Base-by-base conservation (phyloP, 2,888 invertebrate species). In the Villa cingulata region DNA sequence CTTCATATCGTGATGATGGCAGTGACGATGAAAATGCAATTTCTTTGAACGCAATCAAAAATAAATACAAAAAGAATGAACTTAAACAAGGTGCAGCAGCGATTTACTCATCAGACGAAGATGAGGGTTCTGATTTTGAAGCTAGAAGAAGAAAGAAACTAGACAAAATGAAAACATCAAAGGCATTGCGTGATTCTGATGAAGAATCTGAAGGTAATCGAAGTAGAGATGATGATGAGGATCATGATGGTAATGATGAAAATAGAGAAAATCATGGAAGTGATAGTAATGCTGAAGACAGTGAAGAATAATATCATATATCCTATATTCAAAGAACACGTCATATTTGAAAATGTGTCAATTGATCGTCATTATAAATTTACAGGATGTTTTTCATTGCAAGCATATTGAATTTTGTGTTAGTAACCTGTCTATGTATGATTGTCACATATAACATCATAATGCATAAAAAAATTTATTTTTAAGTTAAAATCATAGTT, bases 21-120 rank as follows among this genome's bases (percentile, higher is more conserved):
- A 89, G 88, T n/a, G 92, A 92, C 51, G 94, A 92, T 65, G 92
- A 91, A 62, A 89, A 86, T 49, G 86, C 85, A 1, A 90, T 95
- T 59, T 94, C 94, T 1, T 73, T 96, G 19, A 82, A 86, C 48
- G 94, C 94, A 38, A 95, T 96, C 64, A 96, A 96, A 71, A 92
- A 87, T 68, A 86, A 88, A 62, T 94, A 89, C 70, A 95, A 92
- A 59, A 77, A 78, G 57, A 17, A 64, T 62, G 36, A 62, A 57
- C 2, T 62, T 10, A 47, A 50, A 20, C 49, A 52, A 29, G 49
- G 47, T 12, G 78, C 79, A 1, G 78, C 79, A 1, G 77, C 80
- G 10, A 92, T 91, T 60, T 92, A 91, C 70, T 91, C 91, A 0
- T 87, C 89, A 0, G 90, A 90, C 57, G 90, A 88, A 23, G 70